phyloP scores from a whole-genome alignment of 2,113 vertebrate genomes.

The Andinoacara biseriatus region DNA sequence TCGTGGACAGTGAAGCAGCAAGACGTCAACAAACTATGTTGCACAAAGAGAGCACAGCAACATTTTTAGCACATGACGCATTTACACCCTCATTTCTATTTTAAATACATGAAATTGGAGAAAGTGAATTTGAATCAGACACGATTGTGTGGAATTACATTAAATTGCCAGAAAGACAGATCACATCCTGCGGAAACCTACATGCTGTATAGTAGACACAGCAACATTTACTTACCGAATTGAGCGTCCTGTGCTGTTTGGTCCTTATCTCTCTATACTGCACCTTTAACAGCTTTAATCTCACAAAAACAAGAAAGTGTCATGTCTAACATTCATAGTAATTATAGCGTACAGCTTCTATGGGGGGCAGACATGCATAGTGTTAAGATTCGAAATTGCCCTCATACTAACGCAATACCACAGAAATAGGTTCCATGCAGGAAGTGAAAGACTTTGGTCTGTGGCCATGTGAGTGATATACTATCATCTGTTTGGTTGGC shows the following conservation, averaged over 20 bases:
- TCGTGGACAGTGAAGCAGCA: background rate
- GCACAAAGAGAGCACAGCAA: background rate
- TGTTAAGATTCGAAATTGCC: background rate
- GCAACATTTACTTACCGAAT: constrained; percentile 17
- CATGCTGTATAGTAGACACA: background rate
- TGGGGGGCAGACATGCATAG: background rate
- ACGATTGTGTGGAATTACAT: background rate
- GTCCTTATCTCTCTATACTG: background rate
- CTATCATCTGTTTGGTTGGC: background rate
- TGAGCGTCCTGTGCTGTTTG: background rate
- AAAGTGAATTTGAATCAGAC: background rate
- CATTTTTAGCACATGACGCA: background rate
- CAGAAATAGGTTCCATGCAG: background rate
- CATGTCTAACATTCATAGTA: background rate
- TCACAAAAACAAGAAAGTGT: background rate
- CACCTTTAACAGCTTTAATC: background rate
- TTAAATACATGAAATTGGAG: background rate
- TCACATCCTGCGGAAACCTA: background rate
- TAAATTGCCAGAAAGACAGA: background rate
- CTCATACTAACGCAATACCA: background rate
- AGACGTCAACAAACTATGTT: background rate
- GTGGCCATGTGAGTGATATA: background rate
- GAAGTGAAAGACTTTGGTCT: background rate
- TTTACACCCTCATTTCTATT: background rate
- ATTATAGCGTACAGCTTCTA: background rate